A percentile compares a stretch with the other conserved stretches of the same genome.
Evolutionary conservation across 2,113 vertebrate species (phyloP).

Genomic region (Poicephalus meyeri): DNA sequence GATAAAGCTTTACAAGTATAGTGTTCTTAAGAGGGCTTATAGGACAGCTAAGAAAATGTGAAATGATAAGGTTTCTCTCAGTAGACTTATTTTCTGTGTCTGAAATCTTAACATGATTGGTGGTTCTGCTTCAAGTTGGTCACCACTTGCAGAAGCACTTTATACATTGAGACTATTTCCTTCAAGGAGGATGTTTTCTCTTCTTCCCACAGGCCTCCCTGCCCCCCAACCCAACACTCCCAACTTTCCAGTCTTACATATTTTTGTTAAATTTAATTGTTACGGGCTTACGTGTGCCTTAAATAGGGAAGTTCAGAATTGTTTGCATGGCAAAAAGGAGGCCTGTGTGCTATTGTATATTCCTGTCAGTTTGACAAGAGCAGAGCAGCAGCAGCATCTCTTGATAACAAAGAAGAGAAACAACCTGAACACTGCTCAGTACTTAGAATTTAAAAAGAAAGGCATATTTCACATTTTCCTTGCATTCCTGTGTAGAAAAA

Average conservation of each 20-base stretch:
- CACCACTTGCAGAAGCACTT: background rate
- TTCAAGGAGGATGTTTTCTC: background rate
- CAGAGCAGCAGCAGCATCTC: background rate
- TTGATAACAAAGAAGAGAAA: background rate
- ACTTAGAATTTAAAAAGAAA: no score
- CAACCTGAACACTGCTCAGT: background rate
- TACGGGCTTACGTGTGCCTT: background rate
- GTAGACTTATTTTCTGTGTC: background rate
- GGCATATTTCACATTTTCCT: background rate
- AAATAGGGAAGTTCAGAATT: background rate
- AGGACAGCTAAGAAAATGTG: background rate
- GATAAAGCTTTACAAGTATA: background rate
- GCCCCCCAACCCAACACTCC: background rate
- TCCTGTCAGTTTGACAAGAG: background rate
- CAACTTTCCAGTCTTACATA: background rate
- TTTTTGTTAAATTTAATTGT: background rate
- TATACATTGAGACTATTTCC: background rate
- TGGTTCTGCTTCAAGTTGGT: background rate
- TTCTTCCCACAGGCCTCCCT: background rate
- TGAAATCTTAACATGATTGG: background rate
- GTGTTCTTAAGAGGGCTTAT: background rate
- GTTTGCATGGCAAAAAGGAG: background rate
- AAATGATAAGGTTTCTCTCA: background rate
- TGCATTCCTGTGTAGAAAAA: background rate
- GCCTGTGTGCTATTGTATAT: background rate